Evolutionary conservation across 2,888 invertebrate species (phyloP).

Genomic region (Nomada ferruginata): DNA sequence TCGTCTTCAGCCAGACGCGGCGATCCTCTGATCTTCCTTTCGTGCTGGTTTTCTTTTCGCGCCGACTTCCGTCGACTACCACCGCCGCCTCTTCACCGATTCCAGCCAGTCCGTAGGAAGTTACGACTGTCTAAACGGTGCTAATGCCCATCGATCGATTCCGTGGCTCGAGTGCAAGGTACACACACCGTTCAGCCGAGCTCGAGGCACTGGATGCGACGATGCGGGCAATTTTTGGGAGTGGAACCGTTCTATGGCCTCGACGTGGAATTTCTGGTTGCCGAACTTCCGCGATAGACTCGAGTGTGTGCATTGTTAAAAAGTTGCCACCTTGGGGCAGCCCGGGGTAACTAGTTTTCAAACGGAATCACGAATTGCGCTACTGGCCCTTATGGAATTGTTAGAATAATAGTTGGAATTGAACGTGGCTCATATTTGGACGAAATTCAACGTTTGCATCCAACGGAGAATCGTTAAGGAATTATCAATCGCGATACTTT

Average conservation of each 20-base stretch:
- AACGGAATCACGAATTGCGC: too few species aligned
- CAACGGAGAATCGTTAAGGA: too few species aligned
- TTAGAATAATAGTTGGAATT: too few species aligned
- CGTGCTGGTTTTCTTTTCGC: not conserved
- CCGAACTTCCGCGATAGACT: too few species aligned
- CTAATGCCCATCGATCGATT: constrained; percentile 51
- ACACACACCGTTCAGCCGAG: constrained; percentile 15
- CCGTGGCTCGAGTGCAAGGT: constrained; percentile 54
- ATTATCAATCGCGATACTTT: too few species aligned
- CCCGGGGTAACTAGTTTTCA: too few species aligned
- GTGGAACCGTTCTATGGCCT: constrained; percentile 20
- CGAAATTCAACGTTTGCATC: too few species aligned
- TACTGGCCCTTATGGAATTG: too few species aligned
- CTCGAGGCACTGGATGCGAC: constrained; percentile 21
- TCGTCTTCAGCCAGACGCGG: constrained; percentile 6
- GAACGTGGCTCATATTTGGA: too few species aligned
- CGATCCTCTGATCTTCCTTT: constrained; percentile 30
- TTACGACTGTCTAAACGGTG: constrained; percentile 47
- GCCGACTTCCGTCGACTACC: constrained; percentile 3
- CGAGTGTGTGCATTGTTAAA: not conserved
- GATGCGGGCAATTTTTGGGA: constrained; percentile 13
- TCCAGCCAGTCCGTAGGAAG: constrained; percentile 26
- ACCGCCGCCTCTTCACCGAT: not conserved
- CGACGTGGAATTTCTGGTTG: constrained; percentile 19
- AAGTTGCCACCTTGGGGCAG: not conserved